A percentile compares a stretch with the other conserved stretches of the same genome.
Evolutionary conservation across 2,113 vertebrate species (phyloP).

Genomic region (Alouatta palliata): DNA sequence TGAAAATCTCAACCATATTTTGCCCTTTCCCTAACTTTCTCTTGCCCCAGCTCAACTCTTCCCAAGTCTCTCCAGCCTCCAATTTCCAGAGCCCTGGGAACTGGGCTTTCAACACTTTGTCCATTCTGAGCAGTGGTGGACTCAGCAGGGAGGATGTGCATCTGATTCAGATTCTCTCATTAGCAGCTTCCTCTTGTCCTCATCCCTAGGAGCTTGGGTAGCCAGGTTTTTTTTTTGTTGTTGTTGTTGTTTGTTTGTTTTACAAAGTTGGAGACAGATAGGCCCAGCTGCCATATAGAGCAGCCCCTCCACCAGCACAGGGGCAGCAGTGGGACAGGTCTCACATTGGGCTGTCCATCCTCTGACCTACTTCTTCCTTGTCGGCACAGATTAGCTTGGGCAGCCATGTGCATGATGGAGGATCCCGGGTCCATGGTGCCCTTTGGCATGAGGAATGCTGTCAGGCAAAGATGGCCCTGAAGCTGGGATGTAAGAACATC

Average conservation of each 20-base stretch:
- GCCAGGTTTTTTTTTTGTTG: not conserved
- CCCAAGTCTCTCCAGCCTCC: not conserved
- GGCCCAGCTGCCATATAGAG: constrained; percentile 49
- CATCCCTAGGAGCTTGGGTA: not conserved
- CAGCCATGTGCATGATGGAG: constrained; percentile 36
- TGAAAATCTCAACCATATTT: not conserved
- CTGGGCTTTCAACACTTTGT: not conserved
- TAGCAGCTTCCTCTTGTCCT: not conserved
- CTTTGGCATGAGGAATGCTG: not conserved
- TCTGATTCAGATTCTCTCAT: not conserved
- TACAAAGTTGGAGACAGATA: constrained; percentile 13
- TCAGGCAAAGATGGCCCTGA: not conserved
- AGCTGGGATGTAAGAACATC: not conserved
- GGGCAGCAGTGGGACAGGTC: constrained; percentile 37
- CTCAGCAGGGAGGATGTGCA: not conserved
- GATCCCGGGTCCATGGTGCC: not conserved
- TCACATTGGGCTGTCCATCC: constrained; percentile 45
- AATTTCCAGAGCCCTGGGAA: not conserved
- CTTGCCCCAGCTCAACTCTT: not conserved
- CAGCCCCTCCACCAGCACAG: not conserved
- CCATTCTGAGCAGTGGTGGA: not conserved
- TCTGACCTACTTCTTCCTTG: constrained; percentile 74
- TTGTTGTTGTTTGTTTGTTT: not conserved
- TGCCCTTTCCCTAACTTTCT: not conserved
- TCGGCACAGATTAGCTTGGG: constrained; percentile 70